Base-by-base conservation (phyloP, 2,888 invertebrate genomes). In the Aphodius sticticus region DNA sequence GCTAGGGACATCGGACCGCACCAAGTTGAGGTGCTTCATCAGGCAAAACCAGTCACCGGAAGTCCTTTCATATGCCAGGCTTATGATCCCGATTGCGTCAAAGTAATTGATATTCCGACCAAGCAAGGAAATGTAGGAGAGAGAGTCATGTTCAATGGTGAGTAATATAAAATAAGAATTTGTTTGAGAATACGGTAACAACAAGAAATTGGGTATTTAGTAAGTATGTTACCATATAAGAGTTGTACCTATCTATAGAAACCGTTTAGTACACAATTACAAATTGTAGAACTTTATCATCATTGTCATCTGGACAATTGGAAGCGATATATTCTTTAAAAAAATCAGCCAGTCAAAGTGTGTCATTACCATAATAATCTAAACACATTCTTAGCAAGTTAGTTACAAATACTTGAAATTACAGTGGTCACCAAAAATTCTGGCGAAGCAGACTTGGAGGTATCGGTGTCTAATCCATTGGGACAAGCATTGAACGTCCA, bases 11-110 rank as follows among this genome's bases (percentile, higher is more conserved):
- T 95, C 35, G 94, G 94, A 75, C 92, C 93, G 26, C 88, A 88
- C 81, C 86, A 88, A 88, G 87, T 96, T 90, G 98, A 98, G 90
- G 97, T 98, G 3, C 90, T 97, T 69, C 96, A 97, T 88, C 94
- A 96, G 82, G 96, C 97, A 0, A 96, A 97, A 86, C 95, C 97
- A 9, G 94, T 99, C 69, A 92, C 94, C 9, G 98, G 98, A 77
- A 98, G 97, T 85, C 99, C 99, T 0, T 99, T 96, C 89, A 95
- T 94, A 78, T 98, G 99, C 87, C 96, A 97, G 87, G 96, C 97
- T 0, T 98, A 95, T 87, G 98, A 99, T 89, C 93, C 96, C 0
- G 94, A 94, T 85, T 94, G 94, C 89, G 95, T 98, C 0, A 92
- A 93, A 80, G 90, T 97, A 70, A 93, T 95, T 78, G 95, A 95